Evolutionary conservation across 2,113 vertebrate species (phyloP).

Genomic region (Equus quagga): DNA sequence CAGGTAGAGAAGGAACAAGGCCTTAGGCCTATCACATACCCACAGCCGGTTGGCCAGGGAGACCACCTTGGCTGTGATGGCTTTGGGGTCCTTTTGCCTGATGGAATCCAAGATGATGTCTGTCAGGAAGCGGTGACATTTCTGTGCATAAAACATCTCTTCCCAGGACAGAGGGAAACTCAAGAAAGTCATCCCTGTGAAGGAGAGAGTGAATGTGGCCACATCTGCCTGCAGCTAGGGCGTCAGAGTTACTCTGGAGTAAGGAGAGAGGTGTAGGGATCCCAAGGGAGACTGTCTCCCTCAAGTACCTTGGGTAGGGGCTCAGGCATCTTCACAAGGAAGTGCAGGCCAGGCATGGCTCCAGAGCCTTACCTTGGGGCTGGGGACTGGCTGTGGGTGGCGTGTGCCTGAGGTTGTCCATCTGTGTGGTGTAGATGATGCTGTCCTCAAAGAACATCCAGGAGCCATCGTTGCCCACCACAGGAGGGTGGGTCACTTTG

Average conservation of each 20-base stretch:
- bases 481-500: slow-evolving; percentile 80
- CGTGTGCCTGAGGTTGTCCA: not conserved
- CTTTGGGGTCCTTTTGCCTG: slow-evolving; percentile 82
- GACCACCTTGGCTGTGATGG: slow-evolving; percentile 76
- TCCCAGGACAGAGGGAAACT: slow-evolving; percentile 84
- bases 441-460: slow-evolving; percentile 81
- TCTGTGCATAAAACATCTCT: slow-evolving; percentile 85
- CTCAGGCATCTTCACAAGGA: not conserved
- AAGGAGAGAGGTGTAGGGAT: not conserved
- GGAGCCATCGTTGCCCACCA: slow-evolving; percentile 82
- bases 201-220: not conserved
- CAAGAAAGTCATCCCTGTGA: slow-evolving; percentile 82
- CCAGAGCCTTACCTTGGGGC: slow-evolving; percentile 70
- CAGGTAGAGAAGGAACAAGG: not conserved
- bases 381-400: not conserved
- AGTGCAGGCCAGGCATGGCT: not conserved
- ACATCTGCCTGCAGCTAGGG: not conserved
- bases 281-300: not conserved
- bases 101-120: slow-evolving; percentile 86
- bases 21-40: slow-evolving; percentile 67
- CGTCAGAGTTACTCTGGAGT: not conserved
- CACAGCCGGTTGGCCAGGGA: slow-evolving; percentile 81
- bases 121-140: slow-evolving; percentile 85
- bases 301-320: not conserved
- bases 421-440: slow-evolving; percentile 77